Evolutionary conservation across 2,888 invertebrate genomes (phyloP).

Genomic region (Scaptomyza polygonia): DNA sequence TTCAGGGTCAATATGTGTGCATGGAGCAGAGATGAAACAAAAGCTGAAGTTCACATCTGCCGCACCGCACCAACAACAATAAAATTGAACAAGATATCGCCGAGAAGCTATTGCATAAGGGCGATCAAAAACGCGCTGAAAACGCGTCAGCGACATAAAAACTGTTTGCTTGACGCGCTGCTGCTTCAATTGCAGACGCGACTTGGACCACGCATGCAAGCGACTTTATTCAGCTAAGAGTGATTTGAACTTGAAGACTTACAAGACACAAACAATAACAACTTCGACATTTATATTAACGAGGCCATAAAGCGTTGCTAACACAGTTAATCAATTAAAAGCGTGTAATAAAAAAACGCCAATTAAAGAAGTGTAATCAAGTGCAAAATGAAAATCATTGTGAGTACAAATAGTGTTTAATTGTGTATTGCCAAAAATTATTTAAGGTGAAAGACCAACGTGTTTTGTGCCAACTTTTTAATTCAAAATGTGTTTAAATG

Average conservation of each 20-base stretch:
- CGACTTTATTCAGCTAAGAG: constrained; percentile 31
- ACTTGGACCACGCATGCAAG: constrained; percentile 47
- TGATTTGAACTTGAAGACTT: constrained; percentile 58
- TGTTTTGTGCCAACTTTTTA: not conserved
- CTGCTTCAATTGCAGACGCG: constrained; percentile 71
- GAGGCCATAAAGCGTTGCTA: constrained; percentile 33
- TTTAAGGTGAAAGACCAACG: not conserved
- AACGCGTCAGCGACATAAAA: constrained; percentile 63
- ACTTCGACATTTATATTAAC: constrained; percentile 18
- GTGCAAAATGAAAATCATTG: constrained; percentile 66
- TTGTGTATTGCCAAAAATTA: not conserved
- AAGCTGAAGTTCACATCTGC: constrained; percentile 41
- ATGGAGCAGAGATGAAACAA: constrained; percentile 45
- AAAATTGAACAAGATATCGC: constrained; percentile 51
- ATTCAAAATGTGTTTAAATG: too few relatives aligned
- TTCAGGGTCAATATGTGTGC: constrained; percentile 79
- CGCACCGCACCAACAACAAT: constrained; percentile 26
- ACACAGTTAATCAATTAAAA: constrained; percentile 42
- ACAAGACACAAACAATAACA: constrained; percentile 29
- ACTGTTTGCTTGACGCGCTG: constrained; percentile 46
- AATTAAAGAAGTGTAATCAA: not conserved
- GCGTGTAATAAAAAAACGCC: constrained; percentile 10
- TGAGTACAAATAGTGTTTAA: constrained; percentile 47
- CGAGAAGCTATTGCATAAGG: constrained; percentile 74
- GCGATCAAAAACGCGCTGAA: constrained; percentile 43